Evolutionary conservation across 2,797 vertebrate genomes (phyloP), one percentile per base, ranked within the genome.

Genomic region (Lophius americanus): DNA sequence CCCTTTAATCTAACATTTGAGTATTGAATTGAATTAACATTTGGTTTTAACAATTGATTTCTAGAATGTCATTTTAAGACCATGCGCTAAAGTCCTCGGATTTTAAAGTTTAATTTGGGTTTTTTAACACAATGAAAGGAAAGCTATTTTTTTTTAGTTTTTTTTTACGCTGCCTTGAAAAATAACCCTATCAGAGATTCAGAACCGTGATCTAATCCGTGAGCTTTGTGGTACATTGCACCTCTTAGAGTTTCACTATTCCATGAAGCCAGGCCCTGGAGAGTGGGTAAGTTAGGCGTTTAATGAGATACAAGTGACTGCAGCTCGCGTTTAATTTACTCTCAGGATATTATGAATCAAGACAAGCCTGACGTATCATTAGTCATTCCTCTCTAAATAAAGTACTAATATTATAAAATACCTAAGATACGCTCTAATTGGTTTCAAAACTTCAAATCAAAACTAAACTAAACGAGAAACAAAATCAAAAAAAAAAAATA

Each of bases 381-480:
- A 68, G 35, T 9, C 2, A 2, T 14, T 60, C 51, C 39, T 23
- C 50, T 48, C 36, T 12, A 35, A 57, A 60, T 13, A 67, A 14
- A 61, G 23, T 23, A 23, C 23, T 23, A 23, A 23, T 23, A 23
- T 23, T 23, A 23, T 23, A 23, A 47, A 64, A 55, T 58, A 14
- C 6, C 3, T 54, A 11, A 64, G 51, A 60, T 11, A 7, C 32
- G 32, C 11, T 60, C 12, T n/a, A 68, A 60, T 52, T 49, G 43
- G 44, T 51, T 67, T 65, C 11, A 47, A 42, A 39, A 48, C 3
- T 44, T 42, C 9, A 42, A 59, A 7, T 53, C 35, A 14, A 71
- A 85, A 80, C 46, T 73, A 70, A 55, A 39, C 64, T 79, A 74
- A 68, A 79, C 13, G 13, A 49, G 50, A 73, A 69, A 50, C 51